Base-by-base conservation (phyloP, 2,797 vertebrate genomes). In the Typhlichthys subterraneus region DNA sequence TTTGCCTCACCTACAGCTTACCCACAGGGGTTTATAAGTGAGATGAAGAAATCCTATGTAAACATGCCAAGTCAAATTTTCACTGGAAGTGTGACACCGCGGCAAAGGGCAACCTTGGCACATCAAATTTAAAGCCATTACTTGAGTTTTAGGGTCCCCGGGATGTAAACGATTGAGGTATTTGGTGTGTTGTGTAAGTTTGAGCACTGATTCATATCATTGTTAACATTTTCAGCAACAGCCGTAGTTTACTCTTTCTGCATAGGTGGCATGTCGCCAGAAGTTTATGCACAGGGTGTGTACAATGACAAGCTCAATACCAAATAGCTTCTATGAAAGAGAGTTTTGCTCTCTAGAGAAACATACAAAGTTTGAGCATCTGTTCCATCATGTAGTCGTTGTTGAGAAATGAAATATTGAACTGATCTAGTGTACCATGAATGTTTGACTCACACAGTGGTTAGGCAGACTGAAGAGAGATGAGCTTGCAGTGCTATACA, bases 401-500 rank as follows among this genome's bases (percentile, higher is more conserved):
- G 88, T 89, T 86, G 87, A 87, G 88, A 90, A 91, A 90, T 90
- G 86, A 89, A 91, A 89, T 89, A 91, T 90, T 91, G 87, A 91
- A 90, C 84, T 85, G 87, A 91, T 91, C 76, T 86, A 88, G 87
- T 87, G 86, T 88, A 88, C 85, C 87, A 89, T 90, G 88, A 90
- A 91, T 88, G 87, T 91, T 91, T 89, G 87, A 89, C 85, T 89
- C 86, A 84, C 87, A 83, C 77, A 86, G 87, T 89, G 87, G 88
- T 91, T 87, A 87, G 84, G 86, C 79, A 86, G 85, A 88, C 86
- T 74, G 81, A 76, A 79, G 84, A 85, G 82, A 78, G 81, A 81
- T 83, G 82, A 86, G 81, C 83, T 62, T 46, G 69, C 68, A 63
- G 80, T 86, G 78, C 84, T 85, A 80, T 84, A 84, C 81, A 75